A percentile compares a stretch with the other conserved stretches of the same genome.
These are phyloP conservation scores for Dryobotodes eremita DNA, from an alignment of 2,888 invertebrate species.

Conservation along the genomic window DNA sequence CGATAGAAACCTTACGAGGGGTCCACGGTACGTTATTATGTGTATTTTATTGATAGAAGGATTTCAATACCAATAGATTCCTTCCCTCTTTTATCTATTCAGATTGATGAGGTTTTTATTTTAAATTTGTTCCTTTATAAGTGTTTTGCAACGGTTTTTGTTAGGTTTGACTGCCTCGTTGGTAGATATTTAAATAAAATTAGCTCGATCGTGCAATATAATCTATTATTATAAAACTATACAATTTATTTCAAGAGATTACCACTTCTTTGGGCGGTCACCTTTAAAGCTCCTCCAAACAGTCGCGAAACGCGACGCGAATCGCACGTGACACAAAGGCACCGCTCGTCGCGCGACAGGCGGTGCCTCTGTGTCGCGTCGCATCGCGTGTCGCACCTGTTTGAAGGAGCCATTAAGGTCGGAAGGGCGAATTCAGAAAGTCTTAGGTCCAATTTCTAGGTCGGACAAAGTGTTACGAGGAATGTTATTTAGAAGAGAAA, in stretches of 20 bases:
- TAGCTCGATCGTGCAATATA: background rate
- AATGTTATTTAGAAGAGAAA: no score
- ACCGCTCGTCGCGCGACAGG: no score
- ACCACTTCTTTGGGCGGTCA: background rate
- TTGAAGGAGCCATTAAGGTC: background rate
- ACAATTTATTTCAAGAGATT: background rate
- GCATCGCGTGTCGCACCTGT: no score
- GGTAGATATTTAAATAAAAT: background rate
- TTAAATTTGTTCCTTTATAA: slow-evolving; percentile 35
- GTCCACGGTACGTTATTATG: slow-evolving; percentile 61
- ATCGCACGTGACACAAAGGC: no score
- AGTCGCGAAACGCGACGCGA: no score
- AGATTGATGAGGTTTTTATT: slow-evolving; percentile 41
- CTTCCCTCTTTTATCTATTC: slow-evolving; percentile 55
- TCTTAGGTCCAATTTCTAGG: background rate
- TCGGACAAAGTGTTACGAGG: background rate
- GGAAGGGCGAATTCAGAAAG: background rate
- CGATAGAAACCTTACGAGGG: slow-evolving; percentile 66
- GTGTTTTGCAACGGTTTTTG: background rate
- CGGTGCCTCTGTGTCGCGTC: no score
- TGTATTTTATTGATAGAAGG: slow-evolving; percentile 69
- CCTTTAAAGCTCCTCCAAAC: background rate
- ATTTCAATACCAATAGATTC: slow-evolving; percentile 60
- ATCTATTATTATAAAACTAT: background rate
- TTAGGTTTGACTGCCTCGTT: background rate